Evolutionary conservation across 2,888 invertebrate species (phyloP), one percentile per base, ranked within the genome.

Genomic region (Stenotaenia linearis): DNA sequence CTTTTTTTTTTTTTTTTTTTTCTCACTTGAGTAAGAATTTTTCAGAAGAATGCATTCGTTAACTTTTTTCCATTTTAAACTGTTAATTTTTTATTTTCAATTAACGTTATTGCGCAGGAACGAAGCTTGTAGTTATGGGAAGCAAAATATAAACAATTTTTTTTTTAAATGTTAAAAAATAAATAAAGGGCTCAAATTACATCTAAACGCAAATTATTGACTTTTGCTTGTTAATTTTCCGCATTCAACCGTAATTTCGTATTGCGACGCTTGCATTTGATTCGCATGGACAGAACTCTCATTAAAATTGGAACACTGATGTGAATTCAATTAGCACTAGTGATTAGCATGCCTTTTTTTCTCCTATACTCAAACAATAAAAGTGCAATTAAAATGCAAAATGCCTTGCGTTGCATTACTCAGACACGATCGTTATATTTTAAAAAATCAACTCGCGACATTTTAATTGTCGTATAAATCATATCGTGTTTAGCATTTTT

Each of bases 301-400:
- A 56, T 56, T 56, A 56, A 56, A 18, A 56, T 50, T 23, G 56
- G 56, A 56, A 56, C 56, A 56, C 56, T 56, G 56, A 56, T 56
- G 56, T 56, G 56, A 56, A 56, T 56, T 56, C 56, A 56, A 56
- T 56, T 56, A 56, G 56, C 56, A 56, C 56, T 56, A 56, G 56
- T 56, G 56, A 56, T 56, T 56, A 56, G 56, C 56, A 10, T 23
- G 56, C 21, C 23, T 18, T 56, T 56, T 56, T 56, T 56, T 56
- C 21, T 23, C 10, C 40, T 56, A 18, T 23, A 56, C 23, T 23
- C 56, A 6, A 18, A 56, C 21, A 56, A 56, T 56, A 56, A 56
- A 56, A 56, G 23, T 56, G 56, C 21, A 56, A 56, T 56, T 56
- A 56, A 56, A 56, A 56, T 56, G 56, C 56, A 56, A 56, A 56